Base-by-base conservation (phyloP, 2,797 vertebrate species). In the Antrozous pallidus region DNA sequence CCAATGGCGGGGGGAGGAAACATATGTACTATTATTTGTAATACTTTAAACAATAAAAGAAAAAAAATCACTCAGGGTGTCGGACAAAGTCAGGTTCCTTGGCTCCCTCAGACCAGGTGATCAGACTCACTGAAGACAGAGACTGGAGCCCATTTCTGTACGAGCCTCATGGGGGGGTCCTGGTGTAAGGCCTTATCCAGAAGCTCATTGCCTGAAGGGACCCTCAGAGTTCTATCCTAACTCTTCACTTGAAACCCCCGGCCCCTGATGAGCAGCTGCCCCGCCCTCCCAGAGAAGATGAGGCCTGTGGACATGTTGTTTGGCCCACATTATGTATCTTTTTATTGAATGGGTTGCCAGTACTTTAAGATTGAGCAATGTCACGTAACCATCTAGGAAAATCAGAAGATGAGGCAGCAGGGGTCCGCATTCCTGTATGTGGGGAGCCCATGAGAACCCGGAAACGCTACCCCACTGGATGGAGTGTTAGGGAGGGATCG, bases 311-410 rank as follows among this genome's bases (percentile, higher is more conserved):
- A 58, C 49, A 3, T n/a, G 18, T 67, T 51, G 0, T 78, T 51
- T 47, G 65, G 26, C 67, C n/a, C 36, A 54, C 7, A 2, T 67
- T 26, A 31, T 38, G 20, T 49, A 61, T 14, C 58, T 61, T 61
- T 61, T 61, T 61, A 79, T 70, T 26, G 7, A 93, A 82, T 94
- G 28, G 4, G 42, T 88, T 85, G 38, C 17, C 65, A 81, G 31
- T 51, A 33, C 24, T 63, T 73, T 91, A 70, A 70, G 56, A 56
- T 24, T 56, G 38, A 82, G 80, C 67, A 56, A 75, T 22, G 47
- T 54, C 38, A 7, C 42, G 11, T 38, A 78, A n/a, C 36, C 75
- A 33, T 75, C 58, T 77, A 73, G n/a, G 51, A 70, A 65, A 78
- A 36, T 8, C 65, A 69, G 87, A 91, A 80, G 40, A 13, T 14